These are phyloP conservation scores for Oryzias javanicus DNA, from an alignment of 2,113 vertebrate species.

Conservation along the genomic window DNA sequence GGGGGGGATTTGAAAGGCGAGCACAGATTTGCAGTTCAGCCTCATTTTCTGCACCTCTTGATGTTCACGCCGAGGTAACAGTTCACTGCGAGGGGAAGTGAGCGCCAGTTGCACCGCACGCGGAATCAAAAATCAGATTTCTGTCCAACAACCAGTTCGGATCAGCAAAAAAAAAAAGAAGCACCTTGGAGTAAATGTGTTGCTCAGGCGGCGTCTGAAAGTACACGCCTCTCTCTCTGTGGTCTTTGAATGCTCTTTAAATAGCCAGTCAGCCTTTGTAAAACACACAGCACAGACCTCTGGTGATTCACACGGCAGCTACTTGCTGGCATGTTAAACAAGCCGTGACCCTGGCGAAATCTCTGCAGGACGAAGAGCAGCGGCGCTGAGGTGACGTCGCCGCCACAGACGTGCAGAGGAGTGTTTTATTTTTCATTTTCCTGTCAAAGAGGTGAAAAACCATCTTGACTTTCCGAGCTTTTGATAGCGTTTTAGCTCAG, in stretches of 20 bases:
- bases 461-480: too few species aligned
- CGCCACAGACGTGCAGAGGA: too few species aligned
- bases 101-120: too few species aligned
- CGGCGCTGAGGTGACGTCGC: too few species aligned
- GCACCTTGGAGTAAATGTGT: too few species aligned
- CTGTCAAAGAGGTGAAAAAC: too few species aligned
- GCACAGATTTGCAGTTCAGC: slow-evolving; percentile 16
- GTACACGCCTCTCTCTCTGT: background rate
- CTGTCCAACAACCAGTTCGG: too few species aligned
- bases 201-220: background rate
- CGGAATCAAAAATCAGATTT: background rate
- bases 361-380: background rate
- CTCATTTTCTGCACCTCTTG: slow-evolving; percentile 32
- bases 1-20: slow-evolving; percentile 42
- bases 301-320: background rate
- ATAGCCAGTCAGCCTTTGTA: background rate
- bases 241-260: background rate
- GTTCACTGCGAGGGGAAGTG: slow-evolving; percentile 3
- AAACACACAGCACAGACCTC: background rate
- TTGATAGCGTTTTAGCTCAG: too few species aligned
- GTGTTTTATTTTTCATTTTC: too few species aligned
- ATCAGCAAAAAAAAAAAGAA: too few species aligned
- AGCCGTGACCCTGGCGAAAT: background rate
- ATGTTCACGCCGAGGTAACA: slow-evolving; percentile 12
- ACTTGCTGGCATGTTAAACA: background rate